These are phyloP conservation scores for Astropecten irregularis DNA, from an alignment of 53 echinoderm and acorn worm species.

Conservation along the genomic window DNA sequence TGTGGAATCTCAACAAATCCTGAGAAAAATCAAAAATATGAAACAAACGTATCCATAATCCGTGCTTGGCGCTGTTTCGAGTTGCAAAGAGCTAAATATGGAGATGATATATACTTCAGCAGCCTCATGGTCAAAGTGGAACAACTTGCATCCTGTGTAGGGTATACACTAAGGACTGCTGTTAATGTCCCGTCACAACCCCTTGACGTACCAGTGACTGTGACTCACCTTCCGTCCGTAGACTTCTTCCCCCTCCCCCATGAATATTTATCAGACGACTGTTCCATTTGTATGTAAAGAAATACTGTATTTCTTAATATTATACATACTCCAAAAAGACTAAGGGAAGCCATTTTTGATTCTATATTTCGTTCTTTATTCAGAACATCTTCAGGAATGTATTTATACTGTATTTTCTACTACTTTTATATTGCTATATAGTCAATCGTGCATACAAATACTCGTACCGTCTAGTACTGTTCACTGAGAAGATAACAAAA, in stretches of 20 bases:
- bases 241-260: not conserved
- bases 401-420: no score
- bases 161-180: conserved; percentile 3
- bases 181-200: not conserved
- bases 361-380: no score
- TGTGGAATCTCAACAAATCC: not conserved
- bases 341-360: no score
- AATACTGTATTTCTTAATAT: no score
- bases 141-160: conserved; percentile 26
- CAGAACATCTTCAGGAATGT: no score
- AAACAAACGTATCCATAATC: not conserved
- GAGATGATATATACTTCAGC: conserved; percentile 10
- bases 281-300: no score
- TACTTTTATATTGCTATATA: no score
- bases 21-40: not conserved
- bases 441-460: no score
- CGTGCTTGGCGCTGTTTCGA: not conserved
- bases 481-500: no score
- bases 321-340: no score
- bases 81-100: not conserved
- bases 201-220: conserved; percentile 27
- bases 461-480: no score
- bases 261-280: no score
- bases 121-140: conserved; percentile 18
- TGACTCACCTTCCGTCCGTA: conserved; percentile 55